Evolutionary conservation across 1,140 invertebrate genomes (phyloP).

Genomic region (Trichonephila clavipes): DNA sequence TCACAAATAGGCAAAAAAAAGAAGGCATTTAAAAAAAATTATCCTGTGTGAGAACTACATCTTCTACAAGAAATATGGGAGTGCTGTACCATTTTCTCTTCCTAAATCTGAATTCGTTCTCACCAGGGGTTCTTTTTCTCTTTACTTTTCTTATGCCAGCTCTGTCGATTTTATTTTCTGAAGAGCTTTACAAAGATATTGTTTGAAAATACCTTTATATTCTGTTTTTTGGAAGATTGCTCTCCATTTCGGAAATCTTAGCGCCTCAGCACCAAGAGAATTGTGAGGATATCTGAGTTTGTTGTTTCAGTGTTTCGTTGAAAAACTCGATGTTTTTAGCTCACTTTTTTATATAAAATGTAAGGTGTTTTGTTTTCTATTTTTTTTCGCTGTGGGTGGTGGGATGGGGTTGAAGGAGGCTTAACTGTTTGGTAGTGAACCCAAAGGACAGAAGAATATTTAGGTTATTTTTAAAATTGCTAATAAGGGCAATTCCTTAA

Average conservation of each 20-base stretch:
- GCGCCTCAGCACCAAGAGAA: not conserved
- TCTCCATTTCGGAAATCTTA: not conserved
- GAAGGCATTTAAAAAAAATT: too few relatives aligned
- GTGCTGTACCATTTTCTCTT: not conserved
- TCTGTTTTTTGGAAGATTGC: constrained; percentile 18
- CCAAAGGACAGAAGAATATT: not conserved
- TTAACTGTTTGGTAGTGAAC: not conserved
- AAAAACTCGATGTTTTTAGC: not conserved
- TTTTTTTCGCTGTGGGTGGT: too few relatives aligned
- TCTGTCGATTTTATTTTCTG: not conserved
- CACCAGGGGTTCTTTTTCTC: not conserved
- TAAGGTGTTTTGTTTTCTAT: not conserved
- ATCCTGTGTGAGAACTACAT: not conserved
- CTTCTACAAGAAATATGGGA: not conserved
- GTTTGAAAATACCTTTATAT: constrained; percentile 10
- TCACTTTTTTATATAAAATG: not conserved
- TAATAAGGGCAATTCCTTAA: not conserved
- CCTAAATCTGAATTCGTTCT: not conserved
- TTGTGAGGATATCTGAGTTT: not conserved
- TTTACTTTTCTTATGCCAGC: not conserved
- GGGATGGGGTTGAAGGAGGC: not conserved
- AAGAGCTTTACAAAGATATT: constrained; percentile 8
- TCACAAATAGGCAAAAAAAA: too few relatives aligned
- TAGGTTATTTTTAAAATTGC: not conserved
- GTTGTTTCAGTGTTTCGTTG: not conserved